These are phyloP conservation scores for Spea bombifrons DNA, from an alignment of 2,113 vertebrate species.

Conservation along the genomic window DNA sequence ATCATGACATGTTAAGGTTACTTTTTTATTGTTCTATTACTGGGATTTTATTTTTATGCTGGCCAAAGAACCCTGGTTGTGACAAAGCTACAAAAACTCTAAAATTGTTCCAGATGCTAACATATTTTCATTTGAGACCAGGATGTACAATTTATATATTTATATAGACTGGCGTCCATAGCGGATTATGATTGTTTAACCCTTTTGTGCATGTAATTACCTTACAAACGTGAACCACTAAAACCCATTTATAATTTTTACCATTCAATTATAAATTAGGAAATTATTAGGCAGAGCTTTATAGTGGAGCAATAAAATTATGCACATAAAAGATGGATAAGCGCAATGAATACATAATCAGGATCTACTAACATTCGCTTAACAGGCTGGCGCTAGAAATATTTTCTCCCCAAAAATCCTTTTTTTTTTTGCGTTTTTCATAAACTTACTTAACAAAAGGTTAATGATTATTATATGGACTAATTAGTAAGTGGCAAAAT, in stretches of 20 bases:
- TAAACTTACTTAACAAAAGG: no score
- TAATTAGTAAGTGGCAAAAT: no score
- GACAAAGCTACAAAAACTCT: conserved; percentile 6
- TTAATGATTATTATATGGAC: no score
- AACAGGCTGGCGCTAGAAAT: no score
- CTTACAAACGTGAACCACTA: not conserved
- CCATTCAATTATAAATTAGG: no score
- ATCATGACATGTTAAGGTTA: conserved; percentile 85
- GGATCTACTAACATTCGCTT: no score
- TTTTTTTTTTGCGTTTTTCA: no score
- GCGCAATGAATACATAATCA: no score
- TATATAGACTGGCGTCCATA: not conserved
- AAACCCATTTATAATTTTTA: not conserved
- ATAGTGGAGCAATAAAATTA: no score
- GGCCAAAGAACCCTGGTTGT: conserved; percentile 39
- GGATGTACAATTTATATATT: not conserved
- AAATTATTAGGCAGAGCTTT: no score
- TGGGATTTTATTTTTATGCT: conserved; percentile 52
- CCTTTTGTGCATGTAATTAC: not conserved
- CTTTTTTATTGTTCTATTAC: conserved; percentile 69
- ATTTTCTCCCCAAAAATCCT: no score
- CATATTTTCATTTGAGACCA: not conserved
- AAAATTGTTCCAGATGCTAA: conserved; percentile 3
- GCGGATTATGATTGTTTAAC: not conserved
- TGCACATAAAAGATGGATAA: no score